Base-by-base conservation (phyloP, 2,888 invertebrate genomes). In the Laspeyria flexula region DNA sequence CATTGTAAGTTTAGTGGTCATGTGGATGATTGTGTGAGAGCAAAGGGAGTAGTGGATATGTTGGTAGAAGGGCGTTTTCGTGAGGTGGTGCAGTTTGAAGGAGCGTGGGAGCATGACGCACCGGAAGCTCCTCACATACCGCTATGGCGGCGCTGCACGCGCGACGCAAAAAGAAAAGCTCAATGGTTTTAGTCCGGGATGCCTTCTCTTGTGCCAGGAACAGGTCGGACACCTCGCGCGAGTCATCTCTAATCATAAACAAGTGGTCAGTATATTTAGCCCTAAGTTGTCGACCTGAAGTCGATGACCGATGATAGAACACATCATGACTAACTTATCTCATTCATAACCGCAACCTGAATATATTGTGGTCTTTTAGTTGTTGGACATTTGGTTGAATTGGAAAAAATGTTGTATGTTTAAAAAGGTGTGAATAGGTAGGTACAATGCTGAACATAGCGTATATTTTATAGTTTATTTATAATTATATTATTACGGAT, bases 51-150 rank as follows among this genome's bases (percentile, higher is more conserved):
- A 48, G 51, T 77, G 73, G 41, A 66, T 52, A 45, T 18, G 12
- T 38, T 37, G 38, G 57, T 56, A 46, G 51, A 55, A 54, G 45
- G 58, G 49, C 34, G 51, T 37, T 46, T 47, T 45, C 34, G 35
- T 43, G 40, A 37, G 47, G 43, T 23, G 38, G 37, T 50, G 51
- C 51, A 40, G 46, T 57, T 40, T 51, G 51, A 48, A 48, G 49
- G 48, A 50, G 45, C 73, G 76, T 76, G 76, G 56, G 76, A 76
- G 43, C 54, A 46, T 71, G 75, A 72, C 72, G 65, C 75, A 69
- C 76, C 76, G 76, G 76, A 76, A 71, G 55, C 50, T 48, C 53
- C 58, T 27, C 61, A 52, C 71, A 70, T 73, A 52, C 73, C 73
- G 38, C 43, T 46, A 53, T 55, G 55, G 50, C 47, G 45, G 33